Percentiles rank a stretch among this genome's conserved stretches.
These are phyloP conservation scores for Cristatella mucedo DNA, from an alignment of 2,888 invertebrate species.

Conservation along the genomic window DNA sequence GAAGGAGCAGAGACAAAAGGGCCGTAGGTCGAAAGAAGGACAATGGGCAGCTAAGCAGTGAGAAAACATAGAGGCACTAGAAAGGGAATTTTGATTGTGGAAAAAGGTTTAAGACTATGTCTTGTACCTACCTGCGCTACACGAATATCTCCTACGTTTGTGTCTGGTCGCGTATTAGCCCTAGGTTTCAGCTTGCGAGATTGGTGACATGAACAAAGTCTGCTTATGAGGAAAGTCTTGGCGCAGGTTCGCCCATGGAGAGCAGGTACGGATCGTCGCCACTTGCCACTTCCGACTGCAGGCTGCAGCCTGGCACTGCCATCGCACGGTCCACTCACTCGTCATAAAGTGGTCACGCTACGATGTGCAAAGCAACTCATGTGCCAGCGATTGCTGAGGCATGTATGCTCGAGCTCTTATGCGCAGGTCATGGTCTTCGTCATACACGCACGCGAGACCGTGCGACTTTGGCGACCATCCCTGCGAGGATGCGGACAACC, in stretches of 20 bases:
- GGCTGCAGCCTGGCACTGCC: too few species aligned
- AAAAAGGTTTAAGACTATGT: background rate
- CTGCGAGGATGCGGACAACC: constrained; percentile 48
- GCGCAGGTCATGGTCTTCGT: constrained; percentile 91
- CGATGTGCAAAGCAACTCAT: too few species aligned
- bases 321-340: too few species aligned
- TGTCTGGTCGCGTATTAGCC: constrained; percentile 30
- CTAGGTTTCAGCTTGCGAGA: constrained; percentile 40
- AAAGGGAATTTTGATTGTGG: background rate
- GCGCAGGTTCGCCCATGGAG: constrained; percentile 65
- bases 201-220: constrained; percentile 69
- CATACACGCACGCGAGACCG: constrained; percentile 92
- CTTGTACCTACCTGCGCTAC: background rate
- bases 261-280: constrained; percentile 61
- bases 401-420: too few species aligned
- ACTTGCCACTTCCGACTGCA: too few species aligned
- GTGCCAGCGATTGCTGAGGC: too few species aligned
- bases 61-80: background rate
- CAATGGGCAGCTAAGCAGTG: background rate
- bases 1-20: too few species aligned
- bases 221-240: constrained; percentile 79
- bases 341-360: too few species aligned
- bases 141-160: constrained; percentile 4
- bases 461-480: constrained; percentile 68
- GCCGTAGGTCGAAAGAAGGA: too few species aligned